Conservation (phyloP, 2,797 vertebrate genomes). For the Enoplosus armatus region DNA sequence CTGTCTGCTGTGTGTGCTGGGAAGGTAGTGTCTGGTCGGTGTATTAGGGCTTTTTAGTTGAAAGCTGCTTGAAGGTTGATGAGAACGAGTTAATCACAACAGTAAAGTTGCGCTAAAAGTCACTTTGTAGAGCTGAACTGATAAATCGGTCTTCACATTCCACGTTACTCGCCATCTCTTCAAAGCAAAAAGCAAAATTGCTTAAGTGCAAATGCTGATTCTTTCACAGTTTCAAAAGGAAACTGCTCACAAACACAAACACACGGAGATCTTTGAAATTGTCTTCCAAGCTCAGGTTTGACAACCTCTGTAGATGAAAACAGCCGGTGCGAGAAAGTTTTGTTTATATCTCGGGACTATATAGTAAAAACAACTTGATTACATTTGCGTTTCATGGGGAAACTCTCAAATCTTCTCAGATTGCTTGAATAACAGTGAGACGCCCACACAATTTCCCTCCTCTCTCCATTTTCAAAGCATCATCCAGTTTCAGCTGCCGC, state of each 20-base stretch:
- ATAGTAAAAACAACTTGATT: slow-evolving; percentile 40
- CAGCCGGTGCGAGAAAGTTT: slow-evolving; percentile 7
- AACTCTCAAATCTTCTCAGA: slow-evolving; percentile 35
- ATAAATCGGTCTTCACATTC: neutral
- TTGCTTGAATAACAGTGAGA: slow-evolving; percentile 32
- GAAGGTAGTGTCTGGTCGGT: neutral
- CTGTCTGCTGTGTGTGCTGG: neutral
- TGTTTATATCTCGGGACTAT: slow-evolving; percentile 20
- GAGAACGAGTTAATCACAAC: neutral
- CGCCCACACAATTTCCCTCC: slow-evolving; percentile 10
- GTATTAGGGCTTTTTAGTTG: neutral
- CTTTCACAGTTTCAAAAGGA: slow-evolving; percentile 4
- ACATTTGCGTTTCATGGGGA: slow-evolving; percentile 27
- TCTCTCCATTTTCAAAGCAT: slow-evolving; percentile 36
- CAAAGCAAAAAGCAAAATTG: neutral
- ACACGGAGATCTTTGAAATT: neutral
- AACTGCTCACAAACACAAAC: neutral
- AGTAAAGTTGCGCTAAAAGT: neutral
- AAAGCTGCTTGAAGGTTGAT: neutral
- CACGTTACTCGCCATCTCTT: neutral
- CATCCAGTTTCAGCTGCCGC: slow-evolving; percentile 11
- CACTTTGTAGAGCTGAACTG: neutral
- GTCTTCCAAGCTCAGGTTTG: slow-evolving; percentile 3
- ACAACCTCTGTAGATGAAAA: slow-evolving; percentile 22
- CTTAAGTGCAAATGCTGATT: neutral